Evolutionary conservation across 1,140 invertebrate species (phyloP).

Genomic region (Apolygus lucorum): DNA sequence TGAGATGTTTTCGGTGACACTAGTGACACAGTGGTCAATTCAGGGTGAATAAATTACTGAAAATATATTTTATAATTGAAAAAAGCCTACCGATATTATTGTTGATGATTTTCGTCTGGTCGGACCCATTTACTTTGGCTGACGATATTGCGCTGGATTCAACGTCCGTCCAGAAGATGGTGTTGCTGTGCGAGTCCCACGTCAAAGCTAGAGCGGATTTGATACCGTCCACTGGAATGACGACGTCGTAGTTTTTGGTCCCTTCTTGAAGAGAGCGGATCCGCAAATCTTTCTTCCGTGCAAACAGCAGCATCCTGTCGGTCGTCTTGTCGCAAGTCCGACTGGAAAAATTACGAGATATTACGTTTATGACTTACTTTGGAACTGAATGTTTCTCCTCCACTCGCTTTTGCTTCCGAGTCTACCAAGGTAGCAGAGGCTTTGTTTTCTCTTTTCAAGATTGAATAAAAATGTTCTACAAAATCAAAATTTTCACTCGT

Average conservation of each 20-base stretch:
- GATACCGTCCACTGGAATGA: conserved; percentile 68
- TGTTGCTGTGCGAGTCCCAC: conserved; percentile 69
- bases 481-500: too few species aligned
- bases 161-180: conserved; percentile 82
- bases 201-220: conserved; percentile 73
- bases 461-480: too few species aligned
- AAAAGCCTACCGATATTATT: conserved; percentile 53
- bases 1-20: too few species aligned
- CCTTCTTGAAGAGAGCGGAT: conserved; percentile 52
- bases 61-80: too few species aligned
- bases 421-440: too few species aligned
- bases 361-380: too few species aligned
- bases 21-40: too few species aligned
- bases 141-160: conserved; percentile 71
- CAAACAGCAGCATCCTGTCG: conserved; percentile 69
- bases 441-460: too few species aligned
- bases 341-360: conserved; percentile 34
- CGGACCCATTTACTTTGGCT: conserved; percentile 64
- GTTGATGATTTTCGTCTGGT: conserved; percentile 56
- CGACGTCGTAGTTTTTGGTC: conserved; percentile 49
- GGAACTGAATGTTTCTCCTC: too few species aligned
- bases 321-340: conserved; percentile 61
- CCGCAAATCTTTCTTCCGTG: conserved; percentile 70
- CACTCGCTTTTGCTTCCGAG: too few species aligned
- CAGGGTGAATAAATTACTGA: background rate